These are phyloP conservation scores for Myrmecophaga tridactyla DNA, from an alignment of 2,113 vertebrate genomes.

Conservation along the genomic window DNA sequence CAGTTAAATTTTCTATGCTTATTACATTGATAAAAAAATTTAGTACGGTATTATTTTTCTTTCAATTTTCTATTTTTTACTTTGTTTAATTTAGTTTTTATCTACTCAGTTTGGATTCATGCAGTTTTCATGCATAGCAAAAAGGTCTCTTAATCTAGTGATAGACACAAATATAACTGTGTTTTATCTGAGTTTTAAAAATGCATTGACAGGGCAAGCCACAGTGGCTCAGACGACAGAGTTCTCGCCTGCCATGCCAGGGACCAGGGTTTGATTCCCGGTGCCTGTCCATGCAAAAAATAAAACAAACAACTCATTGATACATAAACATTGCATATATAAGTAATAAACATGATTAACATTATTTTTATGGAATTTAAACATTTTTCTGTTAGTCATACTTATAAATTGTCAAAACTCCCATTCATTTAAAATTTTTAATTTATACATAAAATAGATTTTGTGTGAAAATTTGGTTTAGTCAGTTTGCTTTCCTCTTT, in stretches of 20 bases:
- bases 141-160: neutral
- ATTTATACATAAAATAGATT: neutral
- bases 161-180: neutral
- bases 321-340: neutral
- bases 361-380: neutral
- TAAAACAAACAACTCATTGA: too few relatives aligned
- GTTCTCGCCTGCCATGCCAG: too few relatives aligned
- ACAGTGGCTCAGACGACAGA: too few relatives aligned
- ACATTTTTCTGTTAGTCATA: conserved; percentile 1
- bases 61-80: neutral
- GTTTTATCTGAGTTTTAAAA: neutral
- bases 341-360: neutral
- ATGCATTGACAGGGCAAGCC: too few relatives aligned
- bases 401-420: neutral
- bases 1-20: neutral
- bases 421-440: neutral
- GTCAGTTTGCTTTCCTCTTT: neutral
- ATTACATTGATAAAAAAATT: neutral
- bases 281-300: too few relatives aligned
- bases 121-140: neutral
- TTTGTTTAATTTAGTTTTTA: neutral
- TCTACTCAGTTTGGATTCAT: neutral
- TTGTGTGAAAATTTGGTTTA: neutral
- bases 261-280: too few relatives aligned
- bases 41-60: neutral